Conservation (phyloP, 2,888 invertebrate species). For the Hypomecis punctinalis region DNA sequence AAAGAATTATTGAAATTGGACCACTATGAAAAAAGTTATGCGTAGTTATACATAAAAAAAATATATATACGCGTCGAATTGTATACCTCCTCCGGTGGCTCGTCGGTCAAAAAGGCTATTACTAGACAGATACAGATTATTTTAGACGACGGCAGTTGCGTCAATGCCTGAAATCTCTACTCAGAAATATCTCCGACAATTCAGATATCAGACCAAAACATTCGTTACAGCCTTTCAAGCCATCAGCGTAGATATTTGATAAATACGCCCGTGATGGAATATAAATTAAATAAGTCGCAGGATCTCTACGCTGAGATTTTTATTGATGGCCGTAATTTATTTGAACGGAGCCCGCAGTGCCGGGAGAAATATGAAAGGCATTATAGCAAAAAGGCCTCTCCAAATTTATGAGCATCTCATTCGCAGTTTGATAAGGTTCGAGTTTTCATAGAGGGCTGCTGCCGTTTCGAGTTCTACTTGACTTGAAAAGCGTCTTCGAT, state of each 20-base stretch:
- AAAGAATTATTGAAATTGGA: too few species aligned
- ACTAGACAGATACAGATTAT: too few species aligned
- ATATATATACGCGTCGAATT: too few species aligned
- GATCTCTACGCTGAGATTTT: conserved; percentile 80
- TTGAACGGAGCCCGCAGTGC: conserved; percentile 82
- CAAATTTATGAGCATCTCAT: conserved; percentile 82
- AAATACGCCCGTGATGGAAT: conserved; percentile 80
- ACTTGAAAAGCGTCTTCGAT: conserved; percentile 37
- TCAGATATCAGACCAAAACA: conserved; percentile 44
- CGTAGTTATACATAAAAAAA: too few species aligned
- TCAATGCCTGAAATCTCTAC: too few species aligned
- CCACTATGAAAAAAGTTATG: too few species aligned
- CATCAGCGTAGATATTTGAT: conserved; percentile 70
- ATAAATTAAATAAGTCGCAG: conserved; percentile 84
- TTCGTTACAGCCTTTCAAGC: conserved; percentile 14
- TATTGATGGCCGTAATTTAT: conserved; percentile 84
- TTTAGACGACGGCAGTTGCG: too few species aligned
- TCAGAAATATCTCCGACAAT: too few species aligned
- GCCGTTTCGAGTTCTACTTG: conserved; percentile 43
- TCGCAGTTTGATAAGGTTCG: conserved; percentile 74
- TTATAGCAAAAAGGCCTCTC: conserved; percentile 82
- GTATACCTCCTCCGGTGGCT: too few species aligned
- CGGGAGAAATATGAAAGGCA: conserved; percentile 83
- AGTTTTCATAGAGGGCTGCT: conserved; percentile 52
- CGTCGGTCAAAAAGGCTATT: too few species aligned